These are phyloP conservation scores for Pangasius djambal DNA, from an alignment of 2,797 vertebrate species.

Conservation along the genomic window DNA sequence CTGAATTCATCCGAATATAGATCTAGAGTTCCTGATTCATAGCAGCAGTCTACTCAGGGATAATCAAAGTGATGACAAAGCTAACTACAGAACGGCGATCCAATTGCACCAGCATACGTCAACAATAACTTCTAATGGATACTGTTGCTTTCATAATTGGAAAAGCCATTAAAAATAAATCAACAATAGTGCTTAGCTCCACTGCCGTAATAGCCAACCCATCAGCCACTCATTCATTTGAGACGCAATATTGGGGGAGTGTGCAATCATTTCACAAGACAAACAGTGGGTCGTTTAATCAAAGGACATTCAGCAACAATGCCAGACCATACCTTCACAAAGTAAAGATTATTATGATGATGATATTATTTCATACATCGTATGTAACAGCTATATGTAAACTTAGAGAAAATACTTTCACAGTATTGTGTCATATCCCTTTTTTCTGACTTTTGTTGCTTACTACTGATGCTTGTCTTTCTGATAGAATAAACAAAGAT, in stretches of 20 bases:
- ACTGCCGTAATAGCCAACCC: conserved; percentile 65
- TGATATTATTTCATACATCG: conserved; percentile 20
- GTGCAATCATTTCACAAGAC: conserved; percentile 50
- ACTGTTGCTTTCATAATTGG: conserved; percentile 72
- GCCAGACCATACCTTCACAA: conserved; percentile 24
- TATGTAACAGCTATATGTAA: not conserved
- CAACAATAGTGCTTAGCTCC: conserved; percentile 71
- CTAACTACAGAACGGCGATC: conserved; percentile 32
- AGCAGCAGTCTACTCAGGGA: conserved; percentile 23
- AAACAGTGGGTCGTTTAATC: conserved; percentile 47
- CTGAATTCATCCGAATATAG: conserved; percentile 9
- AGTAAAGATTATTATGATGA: conserved; percentile 6
- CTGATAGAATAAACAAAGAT: not conserved
- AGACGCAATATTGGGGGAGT: conserved; percentile 57
- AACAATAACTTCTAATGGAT: conserved; percentile 69
- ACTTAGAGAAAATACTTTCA: not conserved
- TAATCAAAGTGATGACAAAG: conserved; percentile 34
- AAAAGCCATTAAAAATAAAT: conserved; percentile 78
- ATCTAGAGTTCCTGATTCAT: conserved; percentile 27
- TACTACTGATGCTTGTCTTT: not conserved
- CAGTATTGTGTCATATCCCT: not conserved
- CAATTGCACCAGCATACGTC: conserved; percentile 53
- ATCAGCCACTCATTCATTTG: conserved; percentile 66
- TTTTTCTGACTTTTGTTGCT: conserved; percentile 15
- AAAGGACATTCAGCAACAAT: conserved; percentile 32